Evolutionary conservation across 2,797 vertebrate species (phyloP).

Genomic region (Melanogrammus aeglefinus): DNA sequence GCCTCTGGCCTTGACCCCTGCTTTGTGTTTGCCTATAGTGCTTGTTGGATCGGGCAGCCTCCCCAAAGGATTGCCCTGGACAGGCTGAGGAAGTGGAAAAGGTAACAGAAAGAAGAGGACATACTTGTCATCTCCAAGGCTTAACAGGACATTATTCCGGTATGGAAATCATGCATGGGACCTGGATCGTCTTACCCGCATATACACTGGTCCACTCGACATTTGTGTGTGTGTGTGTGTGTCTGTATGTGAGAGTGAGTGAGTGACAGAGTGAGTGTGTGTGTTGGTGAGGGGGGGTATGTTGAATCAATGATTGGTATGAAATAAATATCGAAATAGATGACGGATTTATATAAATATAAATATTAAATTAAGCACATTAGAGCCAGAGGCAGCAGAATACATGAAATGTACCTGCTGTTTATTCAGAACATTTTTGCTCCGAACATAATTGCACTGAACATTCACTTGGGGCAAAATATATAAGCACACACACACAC

Average conservation of each 20-base stretch:
- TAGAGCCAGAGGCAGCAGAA: neutral
- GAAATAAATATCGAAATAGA: neutral
- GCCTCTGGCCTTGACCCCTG: neutral
- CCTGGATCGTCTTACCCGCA: slow-evolving; percentile 27
- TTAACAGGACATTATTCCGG: slow-evolving; percentile 52
- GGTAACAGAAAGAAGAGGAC: slow-evolving; percentile 27
- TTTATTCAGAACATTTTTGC: neutral
- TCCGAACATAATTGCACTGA: neutral
- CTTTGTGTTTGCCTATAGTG: neutral
- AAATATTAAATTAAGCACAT: too few species aligned
- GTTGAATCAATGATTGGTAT: neutral
- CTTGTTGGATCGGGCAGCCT: neutral
- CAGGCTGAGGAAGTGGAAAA: neutral
- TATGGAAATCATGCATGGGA: slow-evolving; percentile 28
- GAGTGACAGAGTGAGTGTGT: neutral
- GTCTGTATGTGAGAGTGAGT: neutral
- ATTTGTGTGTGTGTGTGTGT: neutral
- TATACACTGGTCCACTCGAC: slow-evolving; percentile 31
- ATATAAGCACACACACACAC: too few species aligned
- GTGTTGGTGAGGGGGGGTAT: neutral
- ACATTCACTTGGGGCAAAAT: neutral
- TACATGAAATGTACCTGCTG: neutral
- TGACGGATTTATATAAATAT: too few species aligned
- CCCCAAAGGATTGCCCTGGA: neutral
- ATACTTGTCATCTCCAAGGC: slow-evolving; percentile 39